These are phyloP conservation scores for Dascyllus trimaculatus DNA, from an alignment of 2,113 vertebrate genomes.

Conservation along the genomic window DNA sequence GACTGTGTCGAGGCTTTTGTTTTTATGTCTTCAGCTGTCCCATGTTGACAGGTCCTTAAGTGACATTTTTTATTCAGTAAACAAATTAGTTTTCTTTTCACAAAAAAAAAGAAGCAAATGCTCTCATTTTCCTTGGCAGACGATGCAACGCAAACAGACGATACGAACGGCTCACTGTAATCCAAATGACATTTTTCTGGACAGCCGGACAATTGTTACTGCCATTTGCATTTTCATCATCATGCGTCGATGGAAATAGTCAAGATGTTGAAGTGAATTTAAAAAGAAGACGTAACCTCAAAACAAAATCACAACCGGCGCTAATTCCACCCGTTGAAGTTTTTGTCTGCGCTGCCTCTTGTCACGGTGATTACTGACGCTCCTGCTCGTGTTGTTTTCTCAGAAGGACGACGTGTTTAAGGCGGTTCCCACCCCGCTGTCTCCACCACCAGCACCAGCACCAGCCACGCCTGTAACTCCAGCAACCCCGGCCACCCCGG, in stretches of 20 bases:
- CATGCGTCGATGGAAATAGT: neutral
- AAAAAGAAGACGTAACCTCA: too few species aligned
- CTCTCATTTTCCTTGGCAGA: neutral
- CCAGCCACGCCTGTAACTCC: slow-evolving; percentile 55
- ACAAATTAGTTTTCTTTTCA: neutral
- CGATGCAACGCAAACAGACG: neutral
- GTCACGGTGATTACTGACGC: neutral
- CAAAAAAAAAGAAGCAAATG: neutral
- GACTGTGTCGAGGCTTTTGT: neutral
- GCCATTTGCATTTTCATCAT: neutral
- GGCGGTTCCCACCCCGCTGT: slow-evolving; percentile 53
- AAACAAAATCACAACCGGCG: too few species aligned
- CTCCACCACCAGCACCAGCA: slow-evolving; percentile 60
- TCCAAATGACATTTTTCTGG: neutral
- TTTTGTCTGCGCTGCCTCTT: neutral
- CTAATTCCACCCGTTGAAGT: neutral
- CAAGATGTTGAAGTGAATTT: neutral
- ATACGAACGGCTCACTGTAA: neutral
- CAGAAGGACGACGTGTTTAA: slow-evolving; percentile 65
- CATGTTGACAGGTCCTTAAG: neutral
- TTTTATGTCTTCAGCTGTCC: neutral
- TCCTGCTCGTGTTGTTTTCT: slow-evolving; percentile 13
- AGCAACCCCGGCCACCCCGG: slow-evolving; percentile 43
- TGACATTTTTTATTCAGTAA: neutral
- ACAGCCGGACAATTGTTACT: neutral